These are phyloP conservation scores for Sericinus montela DNA, from an alignment of 2,888 invertebrate species.

Conservation along the genomic window DNA sequence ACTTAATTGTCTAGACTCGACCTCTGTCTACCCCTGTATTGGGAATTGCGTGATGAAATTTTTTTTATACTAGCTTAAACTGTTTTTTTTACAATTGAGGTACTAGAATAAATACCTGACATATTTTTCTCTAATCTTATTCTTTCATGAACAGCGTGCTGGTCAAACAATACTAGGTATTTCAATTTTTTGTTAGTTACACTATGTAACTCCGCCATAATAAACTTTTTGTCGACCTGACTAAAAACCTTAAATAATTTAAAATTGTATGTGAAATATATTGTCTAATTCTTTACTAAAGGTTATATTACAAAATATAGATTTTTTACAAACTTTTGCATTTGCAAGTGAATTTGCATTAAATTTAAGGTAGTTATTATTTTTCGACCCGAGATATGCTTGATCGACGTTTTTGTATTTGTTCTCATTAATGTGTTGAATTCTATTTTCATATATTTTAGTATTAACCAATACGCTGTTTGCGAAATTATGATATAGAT, in stretches of 20 bases:
- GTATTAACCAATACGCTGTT: conserved; percentile 65
- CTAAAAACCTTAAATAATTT: conserved; percentile 78
- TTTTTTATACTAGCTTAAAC: no score
- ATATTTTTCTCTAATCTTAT: conserved; percentile 86
- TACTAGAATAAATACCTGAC: conserved; percentile 71
- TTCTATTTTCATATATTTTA: conserved; percentile 53
- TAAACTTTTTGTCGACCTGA: conserved; percentile 88
- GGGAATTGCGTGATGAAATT: no score
- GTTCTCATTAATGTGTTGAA: conserved; percentile 42
- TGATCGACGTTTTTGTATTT: conserved; percentile 30
- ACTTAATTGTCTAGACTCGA: no score
- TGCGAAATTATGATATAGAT: conserved; percentile 61
- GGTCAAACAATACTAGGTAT: conserved; percentile 85
- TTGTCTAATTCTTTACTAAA: no score
- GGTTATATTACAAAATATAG: neutral
- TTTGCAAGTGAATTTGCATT: conserved; percentile 42
- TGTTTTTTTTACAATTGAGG: no score
- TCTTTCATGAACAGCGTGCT: conserved; percentile 93
- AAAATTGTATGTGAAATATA: no score
- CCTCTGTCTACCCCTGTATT: no score
- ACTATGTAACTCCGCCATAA: conserved; percentile 66
- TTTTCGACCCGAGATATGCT: conserved; percentile 30
- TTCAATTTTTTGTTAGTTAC: conserved; percentile 28
- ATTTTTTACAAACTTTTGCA: conserved; percentile 39
- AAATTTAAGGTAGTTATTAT: conserved; percentile 52